A percentile compares a stretch with the other conserved stretches of the same genome.
Conservation (phyloP, 2,888 invertebrate species). For the Sicus ferrugineus region DNA sequence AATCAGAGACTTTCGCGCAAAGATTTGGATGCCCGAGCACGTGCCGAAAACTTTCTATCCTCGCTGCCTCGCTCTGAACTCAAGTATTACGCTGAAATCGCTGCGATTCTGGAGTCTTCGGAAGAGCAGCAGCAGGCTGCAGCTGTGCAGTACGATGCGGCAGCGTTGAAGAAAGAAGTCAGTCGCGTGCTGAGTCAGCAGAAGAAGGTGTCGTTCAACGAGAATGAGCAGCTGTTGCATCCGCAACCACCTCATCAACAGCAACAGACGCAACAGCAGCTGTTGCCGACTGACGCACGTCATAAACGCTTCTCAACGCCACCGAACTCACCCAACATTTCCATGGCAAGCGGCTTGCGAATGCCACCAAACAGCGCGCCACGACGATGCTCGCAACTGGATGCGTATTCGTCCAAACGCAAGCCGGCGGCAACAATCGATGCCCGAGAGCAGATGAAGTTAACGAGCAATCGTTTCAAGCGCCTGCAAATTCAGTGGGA, state of each 20-base stretch:
- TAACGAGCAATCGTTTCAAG: slow-evolving; percentile 64
- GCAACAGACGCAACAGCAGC: slow-evolving; percentile 37
- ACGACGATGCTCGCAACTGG: slow-evolving; percentile 31
- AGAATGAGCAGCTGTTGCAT: slow-evolving; percentile 43
- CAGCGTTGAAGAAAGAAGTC: slow-evolving; percentile 64
- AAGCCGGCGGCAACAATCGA: slow-evolving; percentile 19
- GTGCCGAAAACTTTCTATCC: slow-evolving; percentile 63
- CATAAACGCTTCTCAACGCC: slow-evolving; percentile 69
- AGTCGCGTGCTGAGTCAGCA: slow-evolving; percentile 64
- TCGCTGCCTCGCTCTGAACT: slow-evolving; percentile 63
- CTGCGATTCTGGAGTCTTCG: slow-evolving; percentile 61
- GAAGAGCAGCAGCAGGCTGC: slow-evolving; percentile 48
- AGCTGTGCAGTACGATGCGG: slow-evolving; percentile 60
- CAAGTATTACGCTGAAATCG: slow-evolving; percentile 65
- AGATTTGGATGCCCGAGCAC: slow-evolving; percentile 61
- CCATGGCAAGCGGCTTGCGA: slow-evolving; percentile 64
- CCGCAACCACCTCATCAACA: slow-evolving; percentile 21
- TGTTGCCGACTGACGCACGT: slow-evolving; percentile 22
- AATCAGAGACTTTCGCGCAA: slow-evolving; percentile 60
- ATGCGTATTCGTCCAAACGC: slow-evolving; percentile 28
- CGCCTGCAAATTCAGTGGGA: slow-evolving; percentile 65
- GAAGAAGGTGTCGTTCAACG: slow-evolving; percentile 64
- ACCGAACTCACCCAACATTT: slow-evolving; percentile 79
- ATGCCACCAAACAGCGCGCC: slow-evolving; percentile 36
- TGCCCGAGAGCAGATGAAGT: slow-evolving; percentile 59